Percentiles rank a stretch among this genome's conserved stretches.
These are phyloP conservation scores for Graptemys geographica DNA, from an alignment of 2,797 vertebrate genomes.

Conservation along the genomic window DNA sequence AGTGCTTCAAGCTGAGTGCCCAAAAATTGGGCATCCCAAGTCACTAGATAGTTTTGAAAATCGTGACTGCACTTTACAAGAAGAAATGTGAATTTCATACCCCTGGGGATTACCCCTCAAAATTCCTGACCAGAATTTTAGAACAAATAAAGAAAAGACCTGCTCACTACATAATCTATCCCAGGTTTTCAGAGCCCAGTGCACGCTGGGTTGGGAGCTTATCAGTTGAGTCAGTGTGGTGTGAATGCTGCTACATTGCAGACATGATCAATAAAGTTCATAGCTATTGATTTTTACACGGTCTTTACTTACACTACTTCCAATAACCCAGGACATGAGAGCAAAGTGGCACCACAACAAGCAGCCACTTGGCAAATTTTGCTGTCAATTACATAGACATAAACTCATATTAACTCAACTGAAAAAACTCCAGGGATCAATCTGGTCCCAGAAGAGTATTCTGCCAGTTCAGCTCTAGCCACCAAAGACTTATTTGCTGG, in stretches of 20 bases:
- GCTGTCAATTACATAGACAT: not conserved
- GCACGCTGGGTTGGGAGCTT: not conserved
- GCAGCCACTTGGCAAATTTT: not conserved
- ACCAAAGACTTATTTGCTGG: not conserved
- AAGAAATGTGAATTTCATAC: not conserved
- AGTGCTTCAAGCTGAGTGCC: not conserved
- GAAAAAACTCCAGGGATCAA: not conserved
- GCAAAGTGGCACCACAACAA: not conserved
- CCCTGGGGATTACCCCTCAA: not conserved
- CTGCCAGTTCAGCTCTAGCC: not conserved
- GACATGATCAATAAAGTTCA: not conserved
- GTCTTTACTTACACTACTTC: not conserved
- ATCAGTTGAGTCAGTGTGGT: not conserved
- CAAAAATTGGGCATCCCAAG: not conserved
- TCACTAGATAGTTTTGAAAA: not conserved
- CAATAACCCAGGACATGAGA: not conserved
- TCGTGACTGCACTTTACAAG: not conserved
- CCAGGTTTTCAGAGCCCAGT: not conserved
- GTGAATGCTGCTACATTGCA: not conserved
- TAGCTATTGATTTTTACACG: not conserved
- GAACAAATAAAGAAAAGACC: not conserved
- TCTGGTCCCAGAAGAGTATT: not conserved
- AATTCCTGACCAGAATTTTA: not conserved
- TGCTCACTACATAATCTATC: not conserved
- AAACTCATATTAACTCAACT: not conserved